These are phyloP conservation scores for Rhynchomys soricoides DNA, from an alignment of 2,113 vertebrate genomes.

Conservation along the genomic window DNA sequence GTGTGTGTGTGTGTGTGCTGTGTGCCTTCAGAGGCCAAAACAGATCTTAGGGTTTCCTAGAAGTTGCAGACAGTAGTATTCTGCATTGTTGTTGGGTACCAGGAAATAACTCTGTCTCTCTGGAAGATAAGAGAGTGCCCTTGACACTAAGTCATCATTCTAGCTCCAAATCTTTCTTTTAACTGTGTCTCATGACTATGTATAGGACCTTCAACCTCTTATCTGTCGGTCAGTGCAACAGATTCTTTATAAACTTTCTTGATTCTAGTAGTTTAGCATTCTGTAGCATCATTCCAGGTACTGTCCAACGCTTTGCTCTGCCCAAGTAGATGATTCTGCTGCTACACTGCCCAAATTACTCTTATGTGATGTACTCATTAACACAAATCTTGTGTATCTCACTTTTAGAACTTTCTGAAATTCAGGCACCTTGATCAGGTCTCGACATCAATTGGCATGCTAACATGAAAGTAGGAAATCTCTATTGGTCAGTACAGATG, in stretches of 20 bases:
- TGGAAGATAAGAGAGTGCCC: no score
- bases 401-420: neutral
- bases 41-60: no score
- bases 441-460: neutral
- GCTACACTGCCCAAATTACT: neutral
- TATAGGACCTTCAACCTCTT: neutral
- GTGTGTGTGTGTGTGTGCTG: neutral
- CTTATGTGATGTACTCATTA: neutral
- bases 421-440: no score
- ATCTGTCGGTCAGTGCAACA: neutral
- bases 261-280: neutral
- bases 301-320: neutral
- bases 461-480: no score
- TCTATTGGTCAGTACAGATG: no score
- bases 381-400: neutral
- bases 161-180: neutral
- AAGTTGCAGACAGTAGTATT: no score
- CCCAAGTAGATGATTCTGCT: neutral
- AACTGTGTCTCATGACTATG: neutral
- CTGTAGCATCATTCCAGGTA: neutral
- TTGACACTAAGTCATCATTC: neutral
- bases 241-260: neutral
- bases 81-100: no score
- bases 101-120: no score
- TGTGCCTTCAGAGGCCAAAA: neutral